Evolutionary conservation across 2,113 vertebrate genomes (phyloP), one percentile per base, ranked within the genome.

Genomic region (Chloroceryle aenea): DNA sequence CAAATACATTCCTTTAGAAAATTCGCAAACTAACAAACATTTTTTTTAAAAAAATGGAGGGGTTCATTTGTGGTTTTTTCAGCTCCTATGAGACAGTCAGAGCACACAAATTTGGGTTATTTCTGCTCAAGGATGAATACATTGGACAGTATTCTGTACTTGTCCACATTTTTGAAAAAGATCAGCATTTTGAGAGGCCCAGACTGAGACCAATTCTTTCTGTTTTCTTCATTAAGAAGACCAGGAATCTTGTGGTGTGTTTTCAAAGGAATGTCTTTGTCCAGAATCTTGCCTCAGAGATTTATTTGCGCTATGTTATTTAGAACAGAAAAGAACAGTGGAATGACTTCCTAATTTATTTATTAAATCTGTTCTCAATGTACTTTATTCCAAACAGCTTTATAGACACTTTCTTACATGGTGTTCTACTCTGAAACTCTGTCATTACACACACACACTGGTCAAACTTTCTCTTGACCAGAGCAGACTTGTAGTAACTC

Each of bases 291-390:
- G 93, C 88, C 93, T 92, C 80, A 84, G 83, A 96, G 61, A 89
- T 92, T 94, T 93, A 93, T 95, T 95, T 93, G 75, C 48, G 72
- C 50, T 90, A 71, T 71, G 68, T 79, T 94, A 92, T 96, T 97
- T 87, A 93, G 83, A 95, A 96, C 45, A 97, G 79, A 89, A 92
- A 78, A 90, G 80, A 96, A 64, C n/a, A 81, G 36, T 97, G 72
- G 76, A 92, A 95, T 64, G 64, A 89, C 96, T 96, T 97, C 75
- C 85, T 94, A 93, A 92, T 95, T 96, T 95, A 82, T 93, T 94
- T 68, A 85, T 58, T 88, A 96, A 94, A 89, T 93, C 95, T 96
- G 92, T 84, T 96, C 80, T 84, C 89, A 93, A 92, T 96, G 88
- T 94, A 64, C 45, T 93, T 94, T 96, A 93, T 72, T 94, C 73